These are phyloP conservation scores for Grallaria varia DNA, from an alignment of 2,113 vertebrate species.

Conservation along the genomic window DNA sequence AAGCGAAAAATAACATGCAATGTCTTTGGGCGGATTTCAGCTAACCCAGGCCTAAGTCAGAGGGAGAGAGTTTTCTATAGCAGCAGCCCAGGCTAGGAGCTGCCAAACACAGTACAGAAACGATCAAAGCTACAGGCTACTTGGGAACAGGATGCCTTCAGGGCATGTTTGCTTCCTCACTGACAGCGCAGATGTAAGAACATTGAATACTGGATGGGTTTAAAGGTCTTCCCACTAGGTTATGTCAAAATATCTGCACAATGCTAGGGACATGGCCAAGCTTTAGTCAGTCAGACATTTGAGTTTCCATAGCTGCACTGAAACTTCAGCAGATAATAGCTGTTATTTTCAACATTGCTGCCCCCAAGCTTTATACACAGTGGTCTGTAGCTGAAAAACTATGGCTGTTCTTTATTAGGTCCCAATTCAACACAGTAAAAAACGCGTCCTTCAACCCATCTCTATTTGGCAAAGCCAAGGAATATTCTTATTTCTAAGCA, in stretches of 20 bases:
- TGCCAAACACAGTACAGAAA: background rate
- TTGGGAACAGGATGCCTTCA: background rate
- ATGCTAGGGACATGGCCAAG: slow-evolving; percentile 1
- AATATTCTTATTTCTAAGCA: background rate
- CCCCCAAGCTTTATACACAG: slow-evolving; percentile 34
- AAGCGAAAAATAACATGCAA: background rate
- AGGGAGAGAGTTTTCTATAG: background rate
- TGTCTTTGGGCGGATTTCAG: background rate
- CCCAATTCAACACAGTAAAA: slow-evolving; percentile 40
- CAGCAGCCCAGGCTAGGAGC: background rate
- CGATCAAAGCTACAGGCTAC: background rate
- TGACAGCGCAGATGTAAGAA: background rate
- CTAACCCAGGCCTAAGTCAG: background rate
- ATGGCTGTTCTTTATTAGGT: slow-evolving; percentile 38
- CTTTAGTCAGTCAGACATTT: background rate
- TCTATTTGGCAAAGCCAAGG: background rate
- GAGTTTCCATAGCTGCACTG: slow-evolving; percentile 17
- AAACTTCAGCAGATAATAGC: slow-evolving; percentile 39
- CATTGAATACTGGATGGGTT: background rate
- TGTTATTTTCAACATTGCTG: slow-evolving; percentile 45
- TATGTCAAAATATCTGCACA: slow-evolving; percentile 24
- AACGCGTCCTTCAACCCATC: background rate
- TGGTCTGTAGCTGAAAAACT: slow-evolving; percentile 46
- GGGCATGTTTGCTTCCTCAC: background rate
- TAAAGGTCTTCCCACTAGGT: slow-evolving; percentile 11